phyloP scores from a whole-genome alignment of 2,113 vertebrate genomes.

The Lathamus discolor region DNA sequence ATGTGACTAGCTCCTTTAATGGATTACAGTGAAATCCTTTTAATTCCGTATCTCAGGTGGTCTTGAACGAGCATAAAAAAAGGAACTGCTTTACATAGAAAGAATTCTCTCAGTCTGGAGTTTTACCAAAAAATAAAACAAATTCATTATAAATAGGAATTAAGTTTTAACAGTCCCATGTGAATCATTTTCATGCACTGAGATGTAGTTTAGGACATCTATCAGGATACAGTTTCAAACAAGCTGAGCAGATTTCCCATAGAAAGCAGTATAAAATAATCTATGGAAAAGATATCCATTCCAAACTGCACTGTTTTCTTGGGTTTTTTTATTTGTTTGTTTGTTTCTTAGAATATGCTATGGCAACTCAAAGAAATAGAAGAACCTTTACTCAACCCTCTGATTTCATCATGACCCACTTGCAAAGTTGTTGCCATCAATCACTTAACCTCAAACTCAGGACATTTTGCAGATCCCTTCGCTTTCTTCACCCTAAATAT shows the following conservation, averaged over 20 bases:
- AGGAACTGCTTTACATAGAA: neutral
- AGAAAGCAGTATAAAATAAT: neutral
- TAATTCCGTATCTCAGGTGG: neutral
- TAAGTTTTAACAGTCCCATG: neutral
- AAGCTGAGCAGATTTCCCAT: neutral
- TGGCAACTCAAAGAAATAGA: neutral
- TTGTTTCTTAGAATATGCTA: neutral
- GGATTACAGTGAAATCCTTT: neutral
- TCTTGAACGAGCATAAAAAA: neutral
- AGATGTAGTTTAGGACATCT: fast-evolving
- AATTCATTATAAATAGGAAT: neutral
- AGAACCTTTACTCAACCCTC: neutral
- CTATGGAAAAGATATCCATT: neutral
- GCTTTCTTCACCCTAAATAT: neutral
- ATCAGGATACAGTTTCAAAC: neutral
- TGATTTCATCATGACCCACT: neutral
- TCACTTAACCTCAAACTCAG: neutral
- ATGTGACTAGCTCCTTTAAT: neutral
- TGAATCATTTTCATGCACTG: neutral
- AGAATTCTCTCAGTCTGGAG: neutral
- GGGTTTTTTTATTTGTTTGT: neutral
- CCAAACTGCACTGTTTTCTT: neutral
- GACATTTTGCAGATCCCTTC: neutral
- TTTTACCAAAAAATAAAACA: neutral
- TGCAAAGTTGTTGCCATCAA: neutral